Evolutionary conservation across 2,113 vertebrate species (phyloP).

Genomic region (Phrynosoma blainvillii): DNA sequence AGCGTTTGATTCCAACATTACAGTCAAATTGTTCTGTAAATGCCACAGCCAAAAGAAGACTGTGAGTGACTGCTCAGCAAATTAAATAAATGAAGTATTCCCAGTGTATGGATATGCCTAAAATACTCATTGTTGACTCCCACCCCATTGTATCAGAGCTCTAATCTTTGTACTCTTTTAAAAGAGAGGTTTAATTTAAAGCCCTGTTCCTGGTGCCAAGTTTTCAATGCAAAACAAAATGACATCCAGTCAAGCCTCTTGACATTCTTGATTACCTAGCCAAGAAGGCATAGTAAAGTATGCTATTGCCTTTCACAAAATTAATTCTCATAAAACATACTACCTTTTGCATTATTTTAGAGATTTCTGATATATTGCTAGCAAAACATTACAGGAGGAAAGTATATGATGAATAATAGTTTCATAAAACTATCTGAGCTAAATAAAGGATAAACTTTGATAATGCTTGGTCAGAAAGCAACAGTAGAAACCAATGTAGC

Average conservation of each 20-base stretch:
- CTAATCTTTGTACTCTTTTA: not conserved
- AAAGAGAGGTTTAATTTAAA: not conserved
- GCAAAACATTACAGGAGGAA: slow-evolving; percentile 15
- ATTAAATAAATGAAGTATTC: slow-evolving; percentile 42
- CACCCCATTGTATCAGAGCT: not conserved
- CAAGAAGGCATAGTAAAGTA: fast-evolving
- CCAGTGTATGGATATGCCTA: not conserved
- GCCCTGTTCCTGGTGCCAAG: not conserved
- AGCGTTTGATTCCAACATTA: not conserved
- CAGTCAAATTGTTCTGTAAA: slow-evolving; percentile 16
- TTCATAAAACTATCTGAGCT: not conserved
- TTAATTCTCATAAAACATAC: not conserved
- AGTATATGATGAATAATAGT: slow-evolving; percentile 8
- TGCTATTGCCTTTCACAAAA: not conserved
- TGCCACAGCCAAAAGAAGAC: not conserved
- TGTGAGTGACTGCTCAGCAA: slow-evolving; percentile 29
- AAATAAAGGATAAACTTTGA: not conserved
- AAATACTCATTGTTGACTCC: not conserved
- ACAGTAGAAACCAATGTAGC: not conserved
- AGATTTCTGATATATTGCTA: not conserved
- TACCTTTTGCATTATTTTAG: not conserved
- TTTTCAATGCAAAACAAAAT: slow-evolving; percentile 18
- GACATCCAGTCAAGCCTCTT: fast-evolving
- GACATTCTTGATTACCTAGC: not conserved
- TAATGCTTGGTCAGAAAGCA: not conserved